Evolutionary conservation across 2,113 vertebrate species (phyloP).

Genomic region (Leptosomus discolor): DNA sequence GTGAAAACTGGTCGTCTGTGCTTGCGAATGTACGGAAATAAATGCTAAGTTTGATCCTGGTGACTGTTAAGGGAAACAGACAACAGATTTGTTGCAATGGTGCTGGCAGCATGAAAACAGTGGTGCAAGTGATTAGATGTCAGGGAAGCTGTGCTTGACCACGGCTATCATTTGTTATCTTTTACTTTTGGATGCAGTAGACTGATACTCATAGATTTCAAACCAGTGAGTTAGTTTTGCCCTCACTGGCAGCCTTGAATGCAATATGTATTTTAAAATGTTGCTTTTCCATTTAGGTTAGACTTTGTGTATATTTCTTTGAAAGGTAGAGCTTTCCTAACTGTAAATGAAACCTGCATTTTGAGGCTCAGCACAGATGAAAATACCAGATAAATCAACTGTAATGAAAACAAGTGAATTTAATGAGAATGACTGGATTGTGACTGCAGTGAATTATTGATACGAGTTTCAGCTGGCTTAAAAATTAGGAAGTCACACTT

Average conservation of each 20-base stretch:
- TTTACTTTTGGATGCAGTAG: not conserved
- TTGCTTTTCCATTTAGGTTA: not conserved
- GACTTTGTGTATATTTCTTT: not conserved
- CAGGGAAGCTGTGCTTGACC: not conserved
- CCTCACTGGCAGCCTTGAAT: not conserved
- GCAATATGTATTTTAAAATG: not conserved
- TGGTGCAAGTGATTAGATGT: not conserved
- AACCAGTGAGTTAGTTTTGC: not conserved
- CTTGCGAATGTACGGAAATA: not conserved
- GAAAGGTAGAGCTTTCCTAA: not conserved
- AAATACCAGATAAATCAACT: not conserved
- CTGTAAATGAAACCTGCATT: not conserved
- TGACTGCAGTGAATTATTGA: not conserved
- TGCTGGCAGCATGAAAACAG: not conserved
- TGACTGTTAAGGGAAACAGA: not conserved
- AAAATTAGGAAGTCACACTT: not conserved
- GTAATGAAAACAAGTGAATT: not conserved
- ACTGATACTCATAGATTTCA: not conserved
- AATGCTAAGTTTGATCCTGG: not conserved
- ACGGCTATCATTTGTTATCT: not conserved
- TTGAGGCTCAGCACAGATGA: not conserved
- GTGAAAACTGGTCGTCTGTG: not conserved
- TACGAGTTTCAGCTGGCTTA: not conserved
- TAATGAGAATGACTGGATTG: not conserved
- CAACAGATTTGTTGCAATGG: not conserved